These are phyloP conservation scores for Parasteatoda lunata DNA, from an alignment of 2,888 invertebrate genomes.

Conservation along the genomic window DNA sequence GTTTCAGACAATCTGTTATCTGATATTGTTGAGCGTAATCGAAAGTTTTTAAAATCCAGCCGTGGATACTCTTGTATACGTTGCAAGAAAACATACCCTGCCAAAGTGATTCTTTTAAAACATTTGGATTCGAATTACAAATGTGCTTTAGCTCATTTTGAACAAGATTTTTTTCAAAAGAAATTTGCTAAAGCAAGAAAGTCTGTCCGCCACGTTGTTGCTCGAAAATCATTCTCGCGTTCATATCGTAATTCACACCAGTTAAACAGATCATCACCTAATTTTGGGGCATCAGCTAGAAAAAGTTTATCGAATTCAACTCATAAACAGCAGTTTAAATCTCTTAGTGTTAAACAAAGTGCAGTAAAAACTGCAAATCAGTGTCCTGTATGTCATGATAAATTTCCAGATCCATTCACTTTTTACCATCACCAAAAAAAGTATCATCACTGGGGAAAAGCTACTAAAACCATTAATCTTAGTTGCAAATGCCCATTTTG, in stretches of 20 bases:
- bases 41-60: neutral
- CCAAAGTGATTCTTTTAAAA: constrained; percentile 19
- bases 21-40: neutral
- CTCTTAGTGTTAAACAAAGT: neutral
- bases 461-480: constrained; percentile 41
- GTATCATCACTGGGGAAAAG: constrained; percentile 61
- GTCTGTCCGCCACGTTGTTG: constrained; percentile 17
- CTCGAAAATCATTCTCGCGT: constrained; percentile 47
- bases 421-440: constrained; percentile 57
- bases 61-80: constrained; percentile 10
- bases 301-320: constrained; percentile 21
- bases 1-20: neutral
- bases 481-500: constrained; percentile 64
- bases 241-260: neutral
- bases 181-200: constrained; percentile 35
- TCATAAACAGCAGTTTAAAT: neutral
- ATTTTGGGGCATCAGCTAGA: constrained; percentile 28
- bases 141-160: constrained; percentile 40
- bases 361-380: constrained; percentile 12
- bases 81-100: constrained; percentile 37
- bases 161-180: neutral
- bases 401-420: constrained; percentile 42
- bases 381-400: constrained; percentile 58
- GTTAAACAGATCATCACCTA: neutral
- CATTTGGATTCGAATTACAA: constrained; percentile 28